Evolutionary conservation across 1,140 invertebrate species (phyloP).

Genomic region (Lysiphlebus fabarum): DNA sequence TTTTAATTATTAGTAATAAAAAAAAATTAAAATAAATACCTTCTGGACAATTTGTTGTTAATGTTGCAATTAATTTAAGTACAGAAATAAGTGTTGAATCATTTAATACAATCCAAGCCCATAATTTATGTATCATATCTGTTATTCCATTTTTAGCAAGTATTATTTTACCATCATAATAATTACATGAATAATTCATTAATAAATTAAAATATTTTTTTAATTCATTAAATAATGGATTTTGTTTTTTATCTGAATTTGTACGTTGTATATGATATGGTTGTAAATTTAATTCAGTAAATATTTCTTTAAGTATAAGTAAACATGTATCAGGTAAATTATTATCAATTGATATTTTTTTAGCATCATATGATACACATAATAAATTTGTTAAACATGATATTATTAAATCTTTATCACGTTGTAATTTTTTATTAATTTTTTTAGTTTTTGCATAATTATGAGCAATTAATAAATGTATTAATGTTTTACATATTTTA

Average conservation of each 20-base stretch:
- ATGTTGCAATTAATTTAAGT: slow-evolving; percentile 57
- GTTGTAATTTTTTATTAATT: slow-evolving; percentile 31
- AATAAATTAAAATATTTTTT: slow-evolving; percentile 51
- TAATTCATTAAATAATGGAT: slow-evolving; percentile 53
- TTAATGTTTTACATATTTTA: slow-evolving; percentile 51
- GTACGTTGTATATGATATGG: slow-evolving; percentile 47
- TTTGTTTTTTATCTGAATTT: slow-evolving; percentile 43
- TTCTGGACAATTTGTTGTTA: slow-evolving; percentile 53
- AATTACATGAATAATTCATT: slow-evolving; percentile 56
- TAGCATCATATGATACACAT: slow-evolving; percentile 50
- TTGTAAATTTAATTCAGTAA: slow-evolving; percentile 54
- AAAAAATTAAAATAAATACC: slow-evolving; percentile 37
- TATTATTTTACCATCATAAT: slow-evolving; percentile 44
- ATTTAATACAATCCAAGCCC: slow-evolving; percentile 55
- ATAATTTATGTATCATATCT: slow-evolving; percentile 58
- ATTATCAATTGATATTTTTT: slow-evolving; percentile 42
- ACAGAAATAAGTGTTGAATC: slow-evolving; percentile 44
- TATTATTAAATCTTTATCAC: slow-evolving; percentile 48
- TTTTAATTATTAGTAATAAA: slow-evolving; percentile 8
- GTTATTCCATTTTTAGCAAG: slow-evolving; percentile 50
- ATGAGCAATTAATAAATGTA: slow-evolving; percentile 52
- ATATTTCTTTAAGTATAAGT: slow-evolving; percentile 50
- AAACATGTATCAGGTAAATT: slow-evolving; percentile 46
- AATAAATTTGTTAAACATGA: slow-evolving; percentile 52
- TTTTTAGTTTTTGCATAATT: slow-evolving; percentile 44